These are phyloP conservation scores for Calephelis perditalis DNA, from an alignment of 2,888 invertebrate species.

Conservation along the genomic window DNA sequence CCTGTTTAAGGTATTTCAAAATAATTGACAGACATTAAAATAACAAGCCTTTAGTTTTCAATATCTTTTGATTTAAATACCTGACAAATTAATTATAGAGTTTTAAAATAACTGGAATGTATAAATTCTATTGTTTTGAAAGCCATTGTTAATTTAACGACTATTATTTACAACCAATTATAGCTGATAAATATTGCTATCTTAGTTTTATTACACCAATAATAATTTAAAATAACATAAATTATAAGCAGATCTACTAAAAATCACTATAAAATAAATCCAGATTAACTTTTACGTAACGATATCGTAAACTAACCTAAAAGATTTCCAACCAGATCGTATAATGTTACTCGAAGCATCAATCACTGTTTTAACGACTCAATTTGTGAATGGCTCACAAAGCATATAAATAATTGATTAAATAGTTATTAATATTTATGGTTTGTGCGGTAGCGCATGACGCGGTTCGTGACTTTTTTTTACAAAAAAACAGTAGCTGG, in stretches of 20 bases:
- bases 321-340: constrained; percentile 8
- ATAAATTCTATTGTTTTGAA: background rate
- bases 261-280: constrained; percentile 10
- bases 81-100: background rate
- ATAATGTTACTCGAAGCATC: constrained; percentile 31
- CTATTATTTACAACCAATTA: constrained; percentile 1
- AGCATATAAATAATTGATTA: constrained; percentile 52
- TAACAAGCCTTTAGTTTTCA: background rate
- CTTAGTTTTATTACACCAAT: background rate
- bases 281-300: constrained; percentile 7
- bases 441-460: constrained; percentile 53
- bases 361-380: constrained; percentile 51
- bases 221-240: background rate
- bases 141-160: constrained; percentile 2
- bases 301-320: constrained; percentile 6
- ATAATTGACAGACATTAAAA: no score
- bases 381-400: constrained; percentile 54
- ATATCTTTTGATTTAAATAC: background rate
- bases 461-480: constrained; percentile 50
- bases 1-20: no score
- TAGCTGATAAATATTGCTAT: background rate
- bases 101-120: background rate
- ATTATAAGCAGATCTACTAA: constrained; percentile 5
- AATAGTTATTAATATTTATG: constrained; percentile 64
- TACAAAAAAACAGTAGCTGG: constrained; percentile 64